A percentile compares a stretch with the other conserved stretches of the same genome.
These are phyloP conservation scores for Suncus etruscus DNA, from an alignment of 2,113 vertebrate species.

Conservation along the genomic window DNA sequence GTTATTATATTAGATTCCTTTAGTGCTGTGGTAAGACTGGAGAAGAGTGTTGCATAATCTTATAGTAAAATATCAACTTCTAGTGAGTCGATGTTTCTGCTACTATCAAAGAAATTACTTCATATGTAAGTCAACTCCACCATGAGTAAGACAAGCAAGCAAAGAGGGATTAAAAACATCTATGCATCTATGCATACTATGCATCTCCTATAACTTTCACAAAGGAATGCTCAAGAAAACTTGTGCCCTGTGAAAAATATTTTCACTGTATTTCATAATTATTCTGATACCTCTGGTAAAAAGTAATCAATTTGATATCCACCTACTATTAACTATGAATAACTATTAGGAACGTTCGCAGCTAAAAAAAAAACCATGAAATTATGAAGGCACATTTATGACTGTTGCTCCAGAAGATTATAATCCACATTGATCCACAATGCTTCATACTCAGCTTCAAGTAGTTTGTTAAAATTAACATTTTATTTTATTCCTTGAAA, in stretches of 20 bases:
- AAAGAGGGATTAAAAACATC: too few species aligned
- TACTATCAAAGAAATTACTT: background rate
- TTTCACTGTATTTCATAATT: background rate
- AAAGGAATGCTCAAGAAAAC: background rate
- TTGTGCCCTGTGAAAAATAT: background rate
- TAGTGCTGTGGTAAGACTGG: fast-evolving
- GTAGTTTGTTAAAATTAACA: background rate
- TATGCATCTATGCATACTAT: too few species aligned
- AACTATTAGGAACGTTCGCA: background rate
- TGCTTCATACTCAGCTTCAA: background rate
- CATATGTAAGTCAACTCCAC: background rate
- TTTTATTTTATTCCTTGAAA: too few species aligned
- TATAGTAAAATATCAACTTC: background rate
- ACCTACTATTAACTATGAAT: background rate
- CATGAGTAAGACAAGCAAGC: background rate
- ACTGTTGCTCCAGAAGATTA: background rate
- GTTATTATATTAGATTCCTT: background rate
- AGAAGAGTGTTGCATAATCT: background rate
- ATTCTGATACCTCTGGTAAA: background rate
- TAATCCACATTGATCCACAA: background rate
- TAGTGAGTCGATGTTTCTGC: background rate
- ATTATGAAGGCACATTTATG: background rate
- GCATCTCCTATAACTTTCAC: background rate
- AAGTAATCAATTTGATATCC: background rate
- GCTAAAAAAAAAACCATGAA: background rate